Conservation (phyloP, 2,113 vertebrate genomes). For the Calcarius ornatus region DNA sequence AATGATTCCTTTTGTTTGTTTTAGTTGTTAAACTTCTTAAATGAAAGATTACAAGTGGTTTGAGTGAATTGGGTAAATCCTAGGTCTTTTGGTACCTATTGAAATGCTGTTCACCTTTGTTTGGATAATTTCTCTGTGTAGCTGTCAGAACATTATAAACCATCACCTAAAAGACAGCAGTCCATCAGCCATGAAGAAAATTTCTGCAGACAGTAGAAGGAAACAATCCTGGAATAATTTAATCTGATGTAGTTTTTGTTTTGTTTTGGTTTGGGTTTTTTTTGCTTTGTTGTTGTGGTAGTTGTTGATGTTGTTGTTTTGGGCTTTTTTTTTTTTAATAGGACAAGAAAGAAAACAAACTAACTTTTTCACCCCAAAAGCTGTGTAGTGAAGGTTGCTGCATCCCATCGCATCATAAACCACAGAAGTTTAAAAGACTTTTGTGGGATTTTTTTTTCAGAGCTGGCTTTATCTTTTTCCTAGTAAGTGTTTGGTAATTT, state of each 20-base stretch:
- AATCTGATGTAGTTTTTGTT: accelerated
- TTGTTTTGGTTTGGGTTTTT: no score
- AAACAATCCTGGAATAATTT: neutral
- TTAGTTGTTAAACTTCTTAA: neutral
- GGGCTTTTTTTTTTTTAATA: neutral
- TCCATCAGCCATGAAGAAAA: neutral
- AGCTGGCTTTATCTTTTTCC: neutral
- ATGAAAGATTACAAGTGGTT: neutral
- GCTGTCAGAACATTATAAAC: neutral
- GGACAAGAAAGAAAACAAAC: neutral
- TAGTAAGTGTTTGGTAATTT: neutral
- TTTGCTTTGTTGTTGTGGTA: neutral
- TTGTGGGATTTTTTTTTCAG: neutral
- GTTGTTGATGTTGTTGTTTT: no score
- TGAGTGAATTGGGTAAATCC: neutral
- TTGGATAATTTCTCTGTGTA: neutral
- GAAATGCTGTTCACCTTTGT: neutral
- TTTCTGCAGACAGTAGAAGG: neutral
- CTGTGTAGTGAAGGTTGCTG: neutral
- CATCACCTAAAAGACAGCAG: neutral
- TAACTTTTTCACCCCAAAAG: neutral
- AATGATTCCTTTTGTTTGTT: neutral
- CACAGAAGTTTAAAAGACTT: neutral
- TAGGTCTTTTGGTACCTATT: neutral
- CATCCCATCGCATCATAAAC: neutral